A percentile compares a stretch with the other conserved stretches of the same genome.
phyloP scores from a whole-genome alignment of 2,113 vertebrate genomes.

The Siniperca chuatsi region DNA sequence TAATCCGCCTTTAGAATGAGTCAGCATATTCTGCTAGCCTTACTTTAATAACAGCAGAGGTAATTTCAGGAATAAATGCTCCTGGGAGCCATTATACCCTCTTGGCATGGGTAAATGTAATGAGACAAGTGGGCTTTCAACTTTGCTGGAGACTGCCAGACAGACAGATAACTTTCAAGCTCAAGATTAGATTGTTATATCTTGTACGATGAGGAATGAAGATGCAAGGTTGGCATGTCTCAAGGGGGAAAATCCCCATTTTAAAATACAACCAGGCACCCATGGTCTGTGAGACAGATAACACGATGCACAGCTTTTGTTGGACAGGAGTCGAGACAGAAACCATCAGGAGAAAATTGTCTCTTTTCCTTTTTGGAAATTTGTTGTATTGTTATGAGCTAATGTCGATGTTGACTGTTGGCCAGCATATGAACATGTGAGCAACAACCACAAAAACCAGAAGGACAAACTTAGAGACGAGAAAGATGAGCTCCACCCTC shows the following conservation, averaged over 20 bases:
- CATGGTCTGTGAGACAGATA: not conserved
- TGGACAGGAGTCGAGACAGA: not conserved
- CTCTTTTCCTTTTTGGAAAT: no score
- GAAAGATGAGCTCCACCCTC: not conserved
- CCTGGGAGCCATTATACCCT: constrained; percentile 16
- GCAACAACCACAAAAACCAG: not conserved
- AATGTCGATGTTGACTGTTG: not conserved
- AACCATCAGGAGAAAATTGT: not conserved
- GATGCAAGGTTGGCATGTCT: not conserved
- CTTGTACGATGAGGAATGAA: not conserved
- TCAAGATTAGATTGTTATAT: constrained; percentile 13
- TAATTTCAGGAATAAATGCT: constrained; percentile 41
- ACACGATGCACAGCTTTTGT: not conserved
- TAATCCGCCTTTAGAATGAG: constrained; percentile 11
- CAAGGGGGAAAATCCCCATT: not conserved
- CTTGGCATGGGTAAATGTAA: constrained; percentile 49
- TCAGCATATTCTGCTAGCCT: not conserved
- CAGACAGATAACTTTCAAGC: constrained; percentile 13
- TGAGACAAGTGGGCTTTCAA: constrained; percentile 14
- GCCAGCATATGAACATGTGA: not conserved
- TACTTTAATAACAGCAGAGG: constrained; percentile 20
- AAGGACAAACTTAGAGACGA: not conserved
- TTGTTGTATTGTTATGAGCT: not conserved
- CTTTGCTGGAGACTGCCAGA: constrained; percentile 25
- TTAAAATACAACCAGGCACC: no score